Base-by-base conservation (phyloP, 2,797 vertebrate genomes). In the Bovichtus variegatus region DNA sequence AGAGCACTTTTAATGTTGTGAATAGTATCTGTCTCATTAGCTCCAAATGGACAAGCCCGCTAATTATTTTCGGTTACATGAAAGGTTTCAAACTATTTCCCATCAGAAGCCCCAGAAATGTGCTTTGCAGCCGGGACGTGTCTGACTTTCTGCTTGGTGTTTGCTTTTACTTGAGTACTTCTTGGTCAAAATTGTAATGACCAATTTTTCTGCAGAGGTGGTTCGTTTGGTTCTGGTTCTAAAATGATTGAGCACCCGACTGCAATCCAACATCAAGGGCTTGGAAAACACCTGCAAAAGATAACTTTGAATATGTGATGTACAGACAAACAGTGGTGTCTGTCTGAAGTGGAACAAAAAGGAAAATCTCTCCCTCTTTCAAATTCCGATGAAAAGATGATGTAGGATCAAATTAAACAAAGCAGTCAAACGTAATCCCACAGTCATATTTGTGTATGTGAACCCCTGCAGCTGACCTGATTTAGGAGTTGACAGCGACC, bases 31-130 rank as follows among this genome's bases (percentile, higher is more conserved):
- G 34, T 65, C 21, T 50, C 51, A 36, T 60, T 46, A 51, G 46
- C 31, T 58, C 29, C 47, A 2, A 34, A 44, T 38, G 54, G 29
- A 23, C 55, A 59, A 66, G 6, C 31, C 6, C 16, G 16, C 3
- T 62, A 23, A 50, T 64, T 57, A 64, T 49, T 50, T 46, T 40
- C 18, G 1, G 23, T 65, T 6, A 43, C 34, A 46, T 55, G 6
- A 51, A 58, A 11, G 27, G 18, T 21, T 61, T 55, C 27, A 75
- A 43, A 61, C 40, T 43, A 59, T 60, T 70, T 40, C 31, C 57
- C 3, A 69, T 57, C 34, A 40, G 16, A 65, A 65, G 5, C 23
- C 29, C 6, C 44, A 59, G 18, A 44, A 18, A 41, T 63, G 18
- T 57, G 34, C 2, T 5, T 4, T 34, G 65, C 31, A 21, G 34